Percentiles rank a stretch among this genome's conserved stretches.
Evolutionary conservation across 2,888 invertebrate species (phyloP).

Genomic region (Euclidia mi): DNA sequence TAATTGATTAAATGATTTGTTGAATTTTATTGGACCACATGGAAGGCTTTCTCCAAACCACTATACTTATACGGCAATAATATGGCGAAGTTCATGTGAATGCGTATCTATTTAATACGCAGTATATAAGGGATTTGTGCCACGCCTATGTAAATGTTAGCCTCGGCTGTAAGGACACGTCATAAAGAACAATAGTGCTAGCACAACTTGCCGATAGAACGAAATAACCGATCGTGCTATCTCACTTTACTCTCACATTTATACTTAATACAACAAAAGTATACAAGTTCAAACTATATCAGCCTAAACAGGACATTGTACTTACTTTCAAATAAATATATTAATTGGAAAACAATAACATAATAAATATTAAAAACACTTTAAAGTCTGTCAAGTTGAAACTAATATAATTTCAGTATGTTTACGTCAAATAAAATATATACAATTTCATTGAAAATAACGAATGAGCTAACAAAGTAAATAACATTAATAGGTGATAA

Average conservation of each 20-base stretch:
- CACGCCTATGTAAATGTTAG: too few species aligned
- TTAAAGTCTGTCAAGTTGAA: background rate
- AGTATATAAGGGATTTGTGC: too few species aligned
- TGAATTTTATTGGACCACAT: too few species aligned
- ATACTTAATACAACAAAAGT: constrained; percentile 6
- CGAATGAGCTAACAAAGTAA: constrained; percentile 2
- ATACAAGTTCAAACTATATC: constrained; percentile 3
- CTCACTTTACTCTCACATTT: background rate
- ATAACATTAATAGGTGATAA: background rate
- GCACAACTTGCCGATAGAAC: too few species aligned
- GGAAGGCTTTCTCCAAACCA: background rate
- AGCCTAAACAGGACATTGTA: background rate
- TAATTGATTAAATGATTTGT: too few species aligned
- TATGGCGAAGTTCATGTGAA: constrained; percentile 5
- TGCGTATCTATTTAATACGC: too few species aligned
- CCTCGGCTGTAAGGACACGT: too few species aligned
- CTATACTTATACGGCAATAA: background rate
- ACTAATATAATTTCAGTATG: constrained; percentile 25
- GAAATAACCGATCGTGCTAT: too few species aligned
- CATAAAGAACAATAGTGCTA: too few species aligned
- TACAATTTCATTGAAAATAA: constrained; percentile 2
- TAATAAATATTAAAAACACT: background rate
- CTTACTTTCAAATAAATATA: constrained; percentile 3
- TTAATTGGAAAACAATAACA: too few species aligned
- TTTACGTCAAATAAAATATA: constrained; percentile 25